These are phyloP conservation scores for Latrodectus hesperus DNA, from an alignment of 2,888 invertebrate genomes.

Conservation along the genomic window DNA sequence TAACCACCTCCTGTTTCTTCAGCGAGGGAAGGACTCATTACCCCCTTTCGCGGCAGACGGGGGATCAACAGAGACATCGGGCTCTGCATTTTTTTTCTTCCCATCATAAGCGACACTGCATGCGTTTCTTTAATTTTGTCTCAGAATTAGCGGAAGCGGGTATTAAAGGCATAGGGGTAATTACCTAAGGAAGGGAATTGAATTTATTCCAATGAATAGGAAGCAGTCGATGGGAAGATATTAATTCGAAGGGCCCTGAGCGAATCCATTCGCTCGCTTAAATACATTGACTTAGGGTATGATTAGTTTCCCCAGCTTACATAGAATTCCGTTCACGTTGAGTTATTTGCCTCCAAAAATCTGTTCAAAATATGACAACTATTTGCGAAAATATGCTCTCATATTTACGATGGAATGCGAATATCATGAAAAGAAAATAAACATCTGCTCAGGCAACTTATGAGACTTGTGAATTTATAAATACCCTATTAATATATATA, in stretches of 20 bases:
- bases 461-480: too few species aligned
- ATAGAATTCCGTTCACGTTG: background rate
- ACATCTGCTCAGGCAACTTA: too few species aligned
- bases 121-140: background rate
- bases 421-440: too few species aligned
- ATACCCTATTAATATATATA: too few species aligned
- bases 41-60: constrained; percentile 36
- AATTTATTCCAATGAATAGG: background rate
- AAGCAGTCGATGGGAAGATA: background rate
- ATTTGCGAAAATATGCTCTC: too few species aligned
- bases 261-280: too few species aligned
- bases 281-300: background rate
- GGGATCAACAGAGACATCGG: constrained; percentile 51
- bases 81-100: background rate
- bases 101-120: constrained; percentile 1
- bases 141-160: background rate
- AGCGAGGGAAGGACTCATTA: constrained; percentile 25
- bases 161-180: background rate
- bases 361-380: too few species aligned
- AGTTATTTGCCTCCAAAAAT: too few species aligned
- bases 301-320: background rate
- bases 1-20: constrained; percentile 14
- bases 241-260: background rate
- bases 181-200: background rate
- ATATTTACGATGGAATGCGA: too few species aligned